Base-by-base conservation (phyloP, 2,113 vertebrate species). In the Spilogale gracilis region DNA sequence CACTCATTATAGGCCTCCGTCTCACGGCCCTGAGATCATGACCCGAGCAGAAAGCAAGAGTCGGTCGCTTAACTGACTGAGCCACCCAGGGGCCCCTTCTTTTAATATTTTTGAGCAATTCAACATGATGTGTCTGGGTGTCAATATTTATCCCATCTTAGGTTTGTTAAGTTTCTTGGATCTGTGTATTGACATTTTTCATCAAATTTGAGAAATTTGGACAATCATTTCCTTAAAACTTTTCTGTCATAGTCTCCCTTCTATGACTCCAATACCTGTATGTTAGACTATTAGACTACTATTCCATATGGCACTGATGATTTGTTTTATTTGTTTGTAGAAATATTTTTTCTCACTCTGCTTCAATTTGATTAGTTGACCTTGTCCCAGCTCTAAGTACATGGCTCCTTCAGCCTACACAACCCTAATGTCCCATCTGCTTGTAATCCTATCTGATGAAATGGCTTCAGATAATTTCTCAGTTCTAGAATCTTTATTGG, bases 271-370 rank as follows among this genome's bases (percentile, higher is more conserved):
- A 25, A 1, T 73, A 63, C 45, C 14, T n/a, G 38, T 17, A 25
- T 1, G 0, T 69, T 61, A 61, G 56, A 63, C 6, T 82, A 71
- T 71, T 76, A 61, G 56, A 63, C 6, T 82, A 71, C 63, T 76
- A 52, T 90, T 96, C 65, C 25, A 27, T 6, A 60, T 16, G 30
- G 50, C 73, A 73, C 80, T 63, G 48, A 69, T 16, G 16, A 18
- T 94, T 81, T 73, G n/a, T 82, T 94, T 85, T 73, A 25, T 63
- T 94, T 9, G 61, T 86, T 61, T 86, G 83, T 52, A 16, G 16
- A 69, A 56, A 65, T 48, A 30, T 32, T 48, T 69, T 69, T 74
- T 79, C 82, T 86, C 32, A 45, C 13, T 80, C 43, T 84, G 45
- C 21, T 79, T 76, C 43, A 45, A 27, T 56, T 45, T 83, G 38